Conservation (phyloP, 1,140 invertebrate species). For the Potamilus streckersoni region DNA sequence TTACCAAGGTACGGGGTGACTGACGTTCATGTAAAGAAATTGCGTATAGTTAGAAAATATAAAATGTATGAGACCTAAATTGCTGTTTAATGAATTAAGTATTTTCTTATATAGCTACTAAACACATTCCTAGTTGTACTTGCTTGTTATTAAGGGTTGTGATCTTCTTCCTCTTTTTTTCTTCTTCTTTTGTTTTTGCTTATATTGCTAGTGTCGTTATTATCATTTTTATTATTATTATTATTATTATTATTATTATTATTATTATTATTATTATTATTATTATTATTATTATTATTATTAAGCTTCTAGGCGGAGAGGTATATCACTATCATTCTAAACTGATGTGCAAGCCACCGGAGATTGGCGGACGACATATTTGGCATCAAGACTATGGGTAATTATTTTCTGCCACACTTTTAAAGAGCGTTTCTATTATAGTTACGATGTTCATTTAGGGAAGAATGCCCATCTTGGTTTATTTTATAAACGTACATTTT, state of each 20-base stretch:
- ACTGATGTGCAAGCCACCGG: slow-evolving; percentile 53
- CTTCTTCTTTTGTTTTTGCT: too few relatives aligned
- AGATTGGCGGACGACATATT: slow-evolving; percentile 46
- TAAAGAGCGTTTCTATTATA: too few relatives aligned
- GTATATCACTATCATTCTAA: slow-evolving; percentile 59
- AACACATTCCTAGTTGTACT: too few relatives aligned
- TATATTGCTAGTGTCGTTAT: not conserved
- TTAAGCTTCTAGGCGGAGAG: slow-evolving; percentile 47
- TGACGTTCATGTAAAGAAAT: not conserved
- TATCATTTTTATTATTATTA: not conserved
- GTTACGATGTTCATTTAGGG: too few relatives aligned
- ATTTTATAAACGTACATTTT: too few relatives aligned
- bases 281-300: not conserved
- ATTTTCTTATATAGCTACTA: too few relatives aligned
- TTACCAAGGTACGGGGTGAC: not conserved
- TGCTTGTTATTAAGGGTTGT: too few relatives aligned
- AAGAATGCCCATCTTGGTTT: too few relatives aligned
- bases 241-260: not conserved
- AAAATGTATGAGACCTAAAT: too few relatives aligned
- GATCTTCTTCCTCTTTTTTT: too few relatives aligned
- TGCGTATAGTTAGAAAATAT: not conserved
- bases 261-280: not conserved
- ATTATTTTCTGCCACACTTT: not conserved
- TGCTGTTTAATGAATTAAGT: too few relatives aligned
- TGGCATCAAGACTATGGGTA: slow-evolving; percentile 63